Conservation (phyloP, 2,888 invertebrate species). For the Apodemia duryi region DNA sequence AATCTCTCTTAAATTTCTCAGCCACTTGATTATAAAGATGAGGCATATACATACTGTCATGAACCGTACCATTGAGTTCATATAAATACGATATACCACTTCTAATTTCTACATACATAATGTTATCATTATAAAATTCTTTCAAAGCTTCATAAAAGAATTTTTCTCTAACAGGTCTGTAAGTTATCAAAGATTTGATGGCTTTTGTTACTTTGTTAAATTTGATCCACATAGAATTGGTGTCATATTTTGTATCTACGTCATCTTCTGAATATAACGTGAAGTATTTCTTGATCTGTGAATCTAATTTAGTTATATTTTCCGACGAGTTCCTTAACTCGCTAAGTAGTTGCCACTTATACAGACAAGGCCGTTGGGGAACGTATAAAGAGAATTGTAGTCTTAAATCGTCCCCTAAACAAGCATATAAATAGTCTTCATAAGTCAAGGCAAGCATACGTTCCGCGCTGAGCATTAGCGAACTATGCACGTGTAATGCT, state of each 20-base stretch:
- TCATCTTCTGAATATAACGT: constrained; percentile 71
- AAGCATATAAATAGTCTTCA: constrained; percentile 80
- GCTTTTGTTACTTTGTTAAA: constrained; percentile 76
- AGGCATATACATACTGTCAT: constrained; percentile 72
- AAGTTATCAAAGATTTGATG: constrained; percentile 76
- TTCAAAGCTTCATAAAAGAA: constrained; percentile 81
- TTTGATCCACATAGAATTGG: constrained; percentile 79
- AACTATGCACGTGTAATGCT: constrained; percentile 84
- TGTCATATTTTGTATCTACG: constrained; percentile 57
- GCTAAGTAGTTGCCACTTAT: constrained; percentile 71
- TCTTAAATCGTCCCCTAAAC: constrained; percentile 49
- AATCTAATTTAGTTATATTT: constrained; percentile 70
- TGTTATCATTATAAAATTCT: constrained; percentile 83
- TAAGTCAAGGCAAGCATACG: constrained; percentile 82
- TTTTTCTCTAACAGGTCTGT: constrained; percentile 81
- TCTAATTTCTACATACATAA: constrained; percentile 85
- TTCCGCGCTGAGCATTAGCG: constrained; percentile 80
- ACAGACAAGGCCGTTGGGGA: constrained; percentile 50
- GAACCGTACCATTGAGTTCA: constrained; percentile 80
- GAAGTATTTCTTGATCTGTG: constrained; percentile 70
- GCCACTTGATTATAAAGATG: constrained; percentile 76
- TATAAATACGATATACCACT: constrained; percentile 79
- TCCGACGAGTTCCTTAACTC: constrained; percentile 62
- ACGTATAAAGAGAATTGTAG: constrained; percentile 53
- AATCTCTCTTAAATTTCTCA: constrained; percentile 74